Evolutionary conservation across 2,888 invertebrate genomes (phyloP).

Genomic region (Sylvicola cinctus): DNA sequence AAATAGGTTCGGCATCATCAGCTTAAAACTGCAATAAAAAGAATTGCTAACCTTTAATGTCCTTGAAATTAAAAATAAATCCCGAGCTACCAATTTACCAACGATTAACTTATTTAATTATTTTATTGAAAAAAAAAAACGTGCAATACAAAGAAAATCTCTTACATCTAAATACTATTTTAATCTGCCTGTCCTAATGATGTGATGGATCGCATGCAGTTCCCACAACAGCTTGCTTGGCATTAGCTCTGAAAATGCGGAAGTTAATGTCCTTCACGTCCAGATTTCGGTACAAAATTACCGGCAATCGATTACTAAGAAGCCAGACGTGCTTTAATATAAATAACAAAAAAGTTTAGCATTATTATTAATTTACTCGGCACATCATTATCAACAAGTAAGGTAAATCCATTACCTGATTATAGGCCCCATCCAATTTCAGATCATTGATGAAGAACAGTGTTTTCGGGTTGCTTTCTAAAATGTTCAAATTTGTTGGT

Average conservation of each 20-base stretch:
- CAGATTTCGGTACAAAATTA: slow-evolving; percentile 44
- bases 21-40: no score
- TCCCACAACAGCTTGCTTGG: slow-evolving; percentile 37
- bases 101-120: no score
- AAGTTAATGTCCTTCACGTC: slow-evolving; percentile 47
- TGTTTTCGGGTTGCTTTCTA: slow-evolving; percentile 38
- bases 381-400: no score
- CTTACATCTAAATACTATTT: no score
- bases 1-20: no score
- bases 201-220: slow-evolving; percentile 47
- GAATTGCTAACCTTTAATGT: no score
- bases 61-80: no score
- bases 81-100: no score
- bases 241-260: slow-evolving; percentile 45
- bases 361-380: background rate
- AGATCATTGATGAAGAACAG: slow-evolving; percentile 65
- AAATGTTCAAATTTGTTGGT: slow-evolving; percentile 36
- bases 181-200: slow-evolving; percentile 5
- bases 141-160: no score
- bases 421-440: slow-evolving; percentile 43
- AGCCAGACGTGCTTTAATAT: slow-evolving; percentile 46
- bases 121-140: no score
- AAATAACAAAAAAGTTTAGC: background rate
- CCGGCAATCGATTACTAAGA: slow-evolving; percentile 51
- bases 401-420: slow-evolving; percentile 1